Conservation (phyloP, 2,888 invertebrate species). For the Lasioglossum oenotherae region DNA sequence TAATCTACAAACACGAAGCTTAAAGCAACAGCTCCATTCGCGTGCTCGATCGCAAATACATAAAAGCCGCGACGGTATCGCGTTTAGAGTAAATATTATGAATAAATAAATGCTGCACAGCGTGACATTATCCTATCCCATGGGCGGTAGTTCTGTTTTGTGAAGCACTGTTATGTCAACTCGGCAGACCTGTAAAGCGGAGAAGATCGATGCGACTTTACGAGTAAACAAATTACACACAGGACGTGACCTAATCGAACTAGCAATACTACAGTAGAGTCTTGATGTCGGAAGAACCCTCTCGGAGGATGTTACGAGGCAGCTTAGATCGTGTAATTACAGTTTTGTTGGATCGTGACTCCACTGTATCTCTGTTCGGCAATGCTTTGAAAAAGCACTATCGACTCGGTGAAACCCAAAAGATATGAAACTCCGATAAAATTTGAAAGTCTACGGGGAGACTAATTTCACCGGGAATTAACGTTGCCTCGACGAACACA, state of each 20-base stretch:
- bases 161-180: background rate
- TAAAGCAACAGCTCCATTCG: background rate
- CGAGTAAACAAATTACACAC: too few species aligned
- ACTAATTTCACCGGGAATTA: background rate
- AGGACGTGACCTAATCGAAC: too few species aligned
- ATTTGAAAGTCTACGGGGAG: background rate
- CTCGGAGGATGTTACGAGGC: too few species aligned
- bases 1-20: background rate
- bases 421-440: background rate
- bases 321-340: too few species aligned
- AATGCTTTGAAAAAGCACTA: background rate
- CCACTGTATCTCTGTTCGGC: too few species aligned
- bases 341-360: too few species aligned
- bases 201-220: background rate
- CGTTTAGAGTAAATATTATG: background rate
- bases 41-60: background rate
- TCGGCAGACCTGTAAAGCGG: background rate
- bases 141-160: background rate
- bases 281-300: too few species aligned
- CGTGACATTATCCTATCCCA: background rate
- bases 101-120: background rate
- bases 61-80: background rate
- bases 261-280: too few species aligned
- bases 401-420: background rate
- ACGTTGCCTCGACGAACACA: background rate